Evolutionary conservation across 2,113 vertebrate species (phyloP).

Genomic region (Pollachius pollachius): DNA sequence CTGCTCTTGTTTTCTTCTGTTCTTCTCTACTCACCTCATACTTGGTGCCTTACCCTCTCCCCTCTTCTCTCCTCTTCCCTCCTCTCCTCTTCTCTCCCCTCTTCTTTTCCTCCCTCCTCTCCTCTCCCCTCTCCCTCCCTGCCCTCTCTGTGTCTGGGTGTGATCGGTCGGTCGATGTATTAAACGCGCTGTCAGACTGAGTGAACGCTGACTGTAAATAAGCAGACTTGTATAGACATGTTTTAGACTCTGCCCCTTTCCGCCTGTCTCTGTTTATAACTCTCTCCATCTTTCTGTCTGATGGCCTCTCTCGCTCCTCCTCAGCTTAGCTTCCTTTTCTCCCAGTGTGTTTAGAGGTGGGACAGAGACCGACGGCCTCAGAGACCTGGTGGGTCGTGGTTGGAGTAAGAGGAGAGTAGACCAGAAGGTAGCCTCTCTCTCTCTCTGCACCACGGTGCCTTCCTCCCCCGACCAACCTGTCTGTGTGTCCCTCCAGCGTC

Average conservation of each 20-base stretch:
- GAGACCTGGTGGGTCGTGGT: too few species aligned
- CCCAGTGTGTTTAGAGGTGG: too few species aligned
- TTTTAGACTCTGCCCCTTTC: not conserved
- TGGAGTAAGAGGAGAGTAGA: too few species aligned
- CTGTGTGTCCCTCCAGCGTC: too few species aligned
- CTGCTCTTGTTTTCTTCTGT: not conserved
- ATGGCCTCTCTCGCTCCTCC: not conserved
- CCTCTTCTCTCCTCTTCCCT: not conserved
- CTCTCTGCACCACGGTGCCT: too few species aligned
- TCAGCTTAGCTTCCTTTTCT: not conserved
- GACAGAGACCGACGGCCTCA: too few species aligned
- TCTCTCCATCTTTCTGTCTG: conserved; percentile 25
- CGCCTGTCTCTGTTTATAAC: not conserved
- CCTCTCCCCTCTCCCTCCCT: not conserved
- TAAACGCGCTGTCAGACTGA: not conserved
- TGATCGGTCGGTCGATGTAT: not conserved
- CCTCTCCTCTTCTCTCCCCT: not conserved
- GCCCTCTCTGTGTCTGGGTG: conserved; percentile 6
- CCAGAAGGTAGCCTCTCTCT: too few species aligned
- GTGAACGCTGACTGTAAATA: conserved; percentile 1
- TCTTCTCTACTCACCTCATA: not conserved
- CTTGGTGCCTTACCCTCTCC: not conserved
- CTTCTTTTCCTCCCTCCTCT: not conserved
- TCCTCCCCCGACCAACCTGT: too few species aligned
- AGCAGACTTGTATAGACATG: conserved; percentile 6